phyloP scores from a whole-genome alignment of 2,888 invertebrate species.

The Microctonus hyperodae region DNA sequence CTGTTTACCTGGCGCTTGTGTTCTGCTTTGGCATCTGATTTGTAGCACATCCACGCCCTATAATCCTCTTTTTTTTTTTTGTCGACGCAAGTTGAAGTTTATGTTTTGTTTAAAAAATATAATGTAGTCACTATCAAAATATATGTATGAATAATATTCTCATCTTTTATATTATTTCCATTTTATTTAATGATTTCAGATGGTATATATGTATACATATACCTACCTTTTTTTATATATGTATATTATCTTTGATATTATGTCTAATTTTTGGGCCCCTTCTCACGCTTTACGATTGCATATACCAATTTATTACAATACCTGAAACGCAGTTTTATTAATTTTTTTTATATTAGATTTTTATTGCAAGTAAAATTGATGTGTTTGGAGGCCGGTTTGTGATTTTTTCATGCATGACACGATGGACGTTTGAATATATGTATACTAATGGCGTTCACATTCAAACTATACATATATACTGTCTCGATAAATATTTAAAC shows the following conservation, averaged over 20 bases:
- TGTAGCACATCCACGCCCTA: constrained; percentile 38
- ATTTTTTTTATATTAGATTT: not conserved
- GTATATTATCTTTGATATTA: no score
- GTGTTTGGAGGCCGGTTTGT: no score
- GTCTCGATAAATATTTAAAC: no score
- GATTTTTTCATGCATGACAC: no score
- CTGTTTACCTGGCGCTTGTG: constrained; percentile 23
- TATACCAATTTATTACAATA: constrained; percentile 12
- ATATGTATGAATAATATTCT: constrained; percentile 57
- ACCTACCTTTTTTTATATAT: no score
- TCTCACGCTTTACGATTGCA: constrained; percentile 8
- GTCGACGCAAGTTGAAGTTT: constrained; percentile 19
- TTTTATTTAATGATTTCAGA: no score
- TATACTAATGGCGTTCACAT: no score
- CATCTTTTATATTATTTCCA: constrained; percentile 54
- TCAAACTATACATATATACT: no score
- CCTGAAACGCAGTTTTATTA: not conserved
- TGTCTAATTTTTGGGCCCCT: not conserved
- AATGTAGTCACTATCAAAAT: constrained; percentile 20
- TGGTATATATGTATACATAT: no score
- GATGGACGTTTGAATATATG: no score
- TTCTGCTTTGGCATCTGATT: constrained; percentile 33
- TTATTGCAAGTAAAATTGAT: not conserved
- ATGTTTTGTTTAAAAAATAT: constrained; percentile 25
- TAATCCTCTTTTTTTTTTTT: constrained; percentile 24